Evolutionary conservation across 2,888 invertebrate genomes (phyloP), one percentile per base, ranked within the genome.

Genomic region (Autographa pulchrina): DNA sequence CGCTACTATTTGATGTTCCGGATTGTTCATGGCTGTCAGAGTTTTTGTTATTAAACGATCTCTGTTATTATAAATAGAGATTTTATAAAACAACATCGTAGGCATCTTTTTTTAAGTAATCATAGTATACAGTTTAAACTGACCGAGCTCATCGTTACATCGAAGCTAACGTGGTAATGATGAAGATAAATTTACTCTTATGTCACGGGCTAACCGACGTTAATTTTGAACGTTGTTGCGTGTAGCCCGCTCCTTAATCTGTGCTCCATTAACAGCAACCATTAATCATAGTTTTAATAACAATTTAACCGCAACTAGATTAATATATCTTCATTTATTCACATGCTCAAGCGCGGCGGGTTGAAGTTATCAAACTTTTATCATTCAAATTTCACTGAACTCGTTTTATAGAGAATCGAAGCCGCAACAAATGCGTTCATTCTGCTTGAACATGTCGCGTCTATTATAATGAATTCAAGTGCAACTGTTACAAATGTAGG

Each of bases 221-320:
- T 92, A 92, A 92, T 92, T 93, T 92, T 89, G 90, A 92, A 90
- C 92, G 86, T 86, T 85, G 91, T 92, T 92, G 92, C 93, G 91
- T 93, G 92, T 89, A 90, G 92, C 88, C 91, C 90, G 90, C 91
- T 93, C 93, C 94, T 93, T 95, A 95, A 94, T 94, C 94, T 94
- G 90, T 86, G 90, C 91, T 92, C 92, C 94, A 95, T 95, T 94
- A 95, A 93, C 92, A 89, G 81, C 81, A 84, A 90, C 88, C 93
- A 96, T 96, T 95, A 94, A 96, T 96, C 96, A 95, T 94, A 95
- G 94, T 95, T 94, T 95, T 95, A 95, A 95, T 95, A 95, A 95
- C 92, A 94, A 94, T 94, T 95, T 95, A 96, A 95, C 95, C 94
- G 95, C 93, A 92, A 93, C 92, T 92, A 89, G 93, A 94, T 95